phyloP scores from a whole-genome alignment of 2,797 vertebrate genomes.

The Clarias fuscus region DNA sequence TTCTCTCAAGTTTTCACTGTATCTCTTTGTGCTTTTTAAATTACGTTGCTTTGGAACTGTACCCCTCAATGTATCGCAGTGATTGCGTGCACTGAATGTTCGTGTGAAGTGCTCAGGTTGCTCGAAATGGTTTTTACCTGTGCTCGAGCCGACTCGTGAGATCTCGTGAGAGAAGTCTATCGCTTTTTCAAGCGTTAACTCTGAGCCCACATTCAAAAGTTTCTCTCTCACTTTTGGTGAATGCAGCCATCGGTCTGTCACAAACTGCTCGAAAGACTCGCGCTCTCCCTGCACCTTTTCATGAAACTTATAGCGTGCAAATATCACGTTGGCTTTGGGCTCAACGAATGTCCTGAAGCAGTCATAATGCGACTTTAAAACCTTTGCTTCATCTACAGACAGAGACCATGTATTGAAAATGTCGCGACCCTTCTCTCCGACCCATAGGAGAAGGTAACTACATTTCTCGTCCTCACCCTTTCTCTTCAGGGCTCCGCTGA shows the following conservation, averaged over 20 bases:
- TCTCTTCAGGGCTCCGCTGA: slow-evolving; percentile 12
- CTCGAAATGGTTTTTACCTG: slow-evolving; percentile 13
- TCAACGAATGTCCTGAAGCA: too few relatives aligned
- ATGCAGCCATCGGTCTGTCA: not conserved
- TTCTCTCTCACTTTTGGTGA: slow-evolving; percentile 25
- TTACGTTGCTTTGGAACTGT: not conserved
- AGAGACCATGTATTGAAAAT: too few relatives aligned
- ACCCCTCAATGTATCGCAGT: not conserved
- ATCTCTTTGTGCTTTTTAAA: too few relatives aligned
- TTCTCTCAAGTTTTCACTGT: too few relatives aligned
- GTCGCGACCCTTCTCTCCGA: too few relatives aligned
- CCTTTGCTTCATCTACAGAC: too few relatives aligned
- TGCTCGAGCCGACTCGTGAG: slow-evolving; percentile 11
- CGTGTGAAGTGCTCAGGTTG: not conserved
- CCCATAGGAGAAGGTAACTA: not conserved
- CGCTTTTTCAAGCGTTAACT: not conserved
- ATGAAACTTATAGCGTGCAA: too few relatives aligned
- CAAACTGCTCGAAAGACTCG: too few relatives aligned
- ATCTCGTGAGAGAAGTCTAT: not conserved
- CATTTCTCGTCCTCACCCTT: slow-evolving; percentile 23
- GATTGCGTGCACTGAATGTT: slow-evolving; percentile 5
- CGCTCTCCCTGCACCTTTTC: too few relatives aligned
- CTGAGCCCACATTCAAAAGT: slow-evolving; percentile 22
- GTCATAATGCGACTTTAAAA: too few relatives aligned
- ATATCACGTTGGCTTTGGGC: too few relatives aligned